Percentiles rank a stretch among this genome's conserved stretches.
phyloP scores from a whole-genome alignment of 2,888 invertebrate genomes.

The Calliscelio sp. region DNA sequence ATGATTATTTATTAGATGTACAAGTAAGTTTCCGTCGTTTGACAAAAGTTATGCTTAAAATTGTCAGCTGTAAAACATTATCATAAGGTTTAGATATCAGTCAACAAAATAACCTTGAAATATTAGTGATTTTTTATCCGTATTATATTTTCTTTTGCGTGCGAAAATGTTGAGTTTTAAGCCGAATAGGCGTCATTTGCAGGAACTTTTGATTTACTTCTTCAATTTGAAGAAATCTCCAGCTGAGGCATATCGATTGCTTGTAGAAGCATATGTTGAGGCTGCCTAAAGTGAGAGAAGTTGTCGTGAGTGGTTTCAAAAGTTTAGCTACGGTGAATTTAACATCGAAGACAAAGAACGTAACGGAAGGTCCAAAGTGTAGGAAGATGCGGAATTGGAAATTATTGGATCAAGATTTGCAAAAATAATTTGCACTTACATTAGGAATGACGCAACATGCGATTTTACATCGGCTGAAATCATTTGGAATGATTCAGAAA shows the following conservation, averaged over 20 bases:
- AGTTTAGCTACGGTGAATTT: slow-evolving; percentile 72
- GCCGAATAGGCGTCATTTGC: no score
- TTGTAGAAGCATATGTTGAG: slow-evolving; percentile 71
- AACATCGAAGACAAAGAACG: slow-evolving; percentile 72
- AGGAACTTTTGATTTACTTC: no score
- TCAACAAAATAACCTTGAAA: no score
- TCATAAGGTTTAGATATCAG: no score
- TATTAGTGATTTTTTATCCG: no score
- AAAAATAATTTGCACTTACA: slow-evolving; percentile 68
- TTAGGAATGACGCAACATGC: slow-evolving; percentile 56
- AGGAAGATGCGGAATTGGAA: slow-evolving; percentile 72
- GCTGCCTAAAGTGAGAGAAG: slow-evolving; percentile 72
- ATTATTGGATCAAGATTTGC: slow-evolving; percentile 72
- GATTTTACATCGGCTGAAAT: slow-evolving; percentile 21
- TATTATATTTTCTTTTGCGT: no score
- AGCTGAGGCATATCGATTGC: slow-evolving; percentile 68
- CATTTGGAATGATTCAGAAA: no score
- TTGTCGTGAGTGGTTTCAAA: slow-evolving; percentile 72
- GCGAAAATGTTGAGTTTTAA: no score
- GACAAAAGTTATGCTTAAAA: no score
- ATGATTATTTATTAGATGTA: no score
- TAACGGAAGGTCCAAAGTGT: slow-evolving; percentile 73
- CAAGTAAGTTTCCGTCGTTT: no score
- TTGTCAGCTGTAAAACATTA: no score
- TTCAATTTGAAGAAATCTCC: slow-evolving; percentile 48